phyloP scores from a whole-genome alignment of 2,113 vertebrate genomes.

The Procavia capensis region DNA sequence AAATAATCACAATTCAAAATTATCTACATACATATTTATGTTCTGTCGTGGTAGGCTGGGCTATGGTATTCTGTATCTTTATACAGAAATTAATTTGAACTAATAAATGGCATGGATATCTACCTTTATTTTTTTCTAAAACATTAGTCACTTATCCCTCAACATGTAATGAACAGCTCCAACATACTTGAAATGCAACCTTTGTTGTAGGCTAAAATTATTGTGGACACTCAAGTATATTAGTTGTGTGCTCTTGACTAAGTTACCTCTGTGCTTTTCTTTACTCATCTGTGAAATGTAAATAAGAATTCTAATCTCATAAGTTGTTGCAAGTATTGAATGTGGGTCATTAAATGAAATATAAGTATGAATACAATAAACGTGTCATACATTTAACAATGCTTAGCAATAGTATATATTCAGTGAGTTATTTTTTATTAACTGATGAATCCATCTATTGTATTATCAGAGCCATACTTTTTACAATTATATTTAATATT shows the following conservation, averaged over 20 bases:
- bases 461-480: not conserved
- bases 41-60: not conserved
- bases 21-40: not conserved
- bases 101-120: not conserved
- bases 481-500: not conserved
- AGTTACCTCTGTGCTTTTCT: not conserved
- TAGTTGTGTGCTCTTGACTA: not conserved
- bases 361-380: conserved; percentile 1
- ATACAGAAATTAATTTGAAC: not conserved
- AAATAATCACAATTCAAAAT: conserved; percentile 22
- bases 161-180: conserved; percentile 2
- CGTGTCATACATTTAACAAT: not conserved
- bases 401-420: not conserved
- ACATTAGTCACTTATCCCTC: not conserved
- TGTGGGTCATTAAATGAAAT: not conserved
- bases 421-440: conserved; percentile 8
- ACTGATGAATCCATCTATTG: not conserved
- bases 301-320: not conserved
- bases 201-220: not conserved
- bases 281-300: not conserved
- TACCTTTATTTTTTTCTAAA: not conserved
- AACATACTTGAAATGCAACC: not conserved
- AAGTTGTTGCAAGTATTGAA: not conserved
- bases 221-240: not conserved
- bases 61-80: too few species aligned